These are phyloP conservation scores for Morone chrysops DNA, from an alignment of 2,113 vertebrate species.

Conservation along the genomic window DNA sequence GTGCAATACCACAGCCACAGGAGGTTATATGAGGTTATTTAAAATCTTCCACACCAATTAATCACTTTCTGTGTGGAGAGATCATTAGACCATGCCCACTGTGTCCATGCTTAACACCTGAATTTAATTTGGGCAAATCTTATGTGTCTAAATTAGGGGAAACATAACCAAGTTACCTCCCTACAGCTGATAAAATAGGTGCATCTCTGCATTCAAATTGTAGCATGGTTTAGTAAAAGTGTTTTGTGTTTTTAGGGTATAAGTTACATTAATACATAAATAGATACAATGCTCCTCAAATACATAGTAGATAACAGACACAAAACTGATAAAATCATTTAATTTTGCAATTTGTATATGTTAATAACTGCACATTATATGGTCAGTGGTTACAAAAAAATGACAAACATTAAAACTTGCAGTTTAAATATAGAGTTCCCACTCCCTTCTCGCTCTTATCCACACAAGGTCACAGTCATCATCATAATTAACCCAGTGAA, in stretches of 20 bases:
- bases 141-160: not conserved
- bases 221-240: not conserved
- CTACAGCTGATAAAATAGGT: not conserved
- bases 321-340: not conserved
- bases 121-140: constrained; percentile 3
- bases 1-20: not conserved
- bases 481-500: constrained; percentile 70
- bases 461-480: constrained; percentile 67
- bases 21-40: constrained; percentile 24
- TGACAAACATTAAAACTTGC: not conserved
- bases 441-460: constrained; percentile 14
- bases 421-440: not conserved
- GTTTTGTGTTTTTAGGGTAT: not conserved
- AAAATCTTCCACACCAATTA: constrained; percentile 19
- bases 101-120: constrained; percentile 1
- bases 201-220: not conserved
- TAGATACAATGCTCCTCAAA: not conserved
- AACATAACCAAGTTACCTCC: not conserved
- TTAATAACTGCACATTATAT: not conserved
- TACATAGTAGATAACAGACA: not conserved
- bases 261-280: not conserved
- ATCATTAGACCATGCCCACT: constrained; percentile 20
- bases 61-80: constrained; percentile 18
- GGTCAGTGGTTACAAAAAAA: no score
- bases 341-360: not conserved